Evolutionary conservation across 92 coral and sea anemone species (phyloP).

Genomic region (Epizoanthus scotinus): DNA sequence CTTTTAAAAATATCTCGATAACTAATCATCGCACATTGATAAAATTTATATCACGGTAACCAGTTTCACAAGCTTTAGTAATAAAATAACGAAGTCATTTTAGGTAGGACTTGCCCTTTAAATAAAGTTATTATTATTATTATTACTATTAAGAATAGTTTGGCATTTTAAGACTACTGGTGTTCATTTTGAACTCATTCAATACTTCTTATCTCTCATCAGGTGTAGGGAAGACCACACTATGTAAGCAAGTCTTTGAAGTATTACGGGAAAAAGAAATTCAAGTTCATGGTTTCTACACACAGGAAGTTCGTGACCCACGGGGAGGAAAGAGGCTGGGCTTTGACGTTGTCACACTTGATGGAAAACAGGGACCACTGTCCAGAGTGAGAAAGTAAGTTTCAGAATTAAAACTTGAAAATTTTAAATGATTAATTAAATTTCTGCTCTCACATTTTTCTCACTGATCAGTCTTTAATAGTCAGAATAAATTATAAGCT

Average conservation of each 20-base stretch:
- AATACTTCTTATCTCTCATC: background rate
- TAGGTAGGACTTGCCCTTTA: no score
- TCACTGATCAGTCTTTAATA: no score
- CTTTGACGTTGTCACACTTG: constrained; percentile 88
- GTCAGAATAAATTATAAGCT: no score
- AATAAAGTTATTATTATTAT: no score
- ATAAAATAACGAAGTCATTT: no score
- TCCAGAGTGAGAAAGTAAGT: constrained; percentile 76
- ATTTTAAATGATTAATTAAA: background rate
- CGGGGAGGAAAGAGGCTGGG: constrained; percentile 68
- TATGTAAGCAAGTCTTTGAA: constrained; percentile 71
- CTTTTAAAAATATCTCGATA: no score
- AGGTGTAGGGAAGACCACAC: constrained; percentile 92
- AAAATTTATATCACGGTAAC: no score
- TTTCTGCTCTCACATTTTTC: no score
- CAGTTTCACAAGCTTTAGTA: no score
- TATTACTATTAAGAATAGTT: no score
- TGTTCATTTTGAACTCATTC: background rate
- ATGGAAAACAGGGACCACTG: constrained; percentile 74
- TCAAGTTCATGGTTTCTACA: constrained; percentile 76
- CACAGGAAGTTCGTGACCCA: constrained; percentile 78
- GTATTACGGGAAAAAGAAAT: constrained; percentile 56
- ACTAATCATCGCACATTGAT: no score
- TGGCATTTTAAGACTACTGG: background rate
- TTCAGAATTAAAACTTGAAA: background rate